Conservation (phyloP, 2,113 vertebrate species). For the Trinectes maculatus region DNA sequence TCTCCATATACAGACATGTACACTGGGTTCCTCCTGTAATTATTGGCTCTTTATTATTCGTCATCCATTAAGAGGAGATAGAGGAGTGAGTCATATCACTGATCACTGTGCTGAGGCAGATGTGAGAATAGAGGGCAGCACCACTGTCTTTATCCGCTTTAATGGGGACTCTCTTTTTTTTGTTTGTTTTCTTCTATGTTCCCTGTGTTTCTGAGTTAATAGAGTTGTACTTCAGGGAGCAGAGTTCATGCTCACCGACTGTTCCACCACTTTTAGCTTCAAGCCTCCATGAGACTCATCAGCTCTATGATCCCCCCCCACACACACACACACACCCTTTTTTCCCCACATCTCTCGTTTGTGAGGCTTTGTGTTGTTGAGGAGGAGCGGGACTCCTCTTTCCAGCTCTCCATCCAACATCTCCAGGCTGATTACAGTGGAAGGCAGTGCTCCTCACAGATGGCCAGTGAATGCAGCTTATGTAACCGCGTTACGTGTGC, state of each 20-base stretch:
- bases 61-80: constrained; percentile 68
- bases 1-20: neutral
- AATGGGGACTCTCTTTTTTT: constrained; percentile 9
- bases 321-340: no score
- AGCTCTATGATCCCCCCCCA: neutral
- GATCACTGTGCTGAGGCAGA: constrained; percentile 25
- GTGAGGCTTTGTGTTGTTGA: constrained; percentile 2
- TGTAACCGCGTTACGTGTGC: constrained; percentile 60
- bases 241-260: no score
- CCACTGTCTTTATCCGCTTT: neutral
- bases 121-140: constrained; percentile 5
- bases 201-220: neutral
- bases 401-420: constrained; percentile 24
- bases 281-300: constrained; percentile 16
- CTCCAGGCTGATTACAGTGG: constrained; percentile 44
- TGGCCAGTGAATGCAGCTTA: constrained; percentile 60
- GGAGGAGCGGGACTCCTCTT: constrained; percentile 4
- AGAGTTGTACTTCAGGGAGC: neutral
- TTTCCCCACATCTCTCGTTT: neutral
- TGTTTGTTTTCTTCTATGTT: neutral
- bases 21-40: constrained; percentile 36
- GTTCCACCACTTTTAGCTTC: no score
- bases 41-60: constrained; percentile 65
- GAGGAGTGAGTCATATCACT: constrained; percentile 64
- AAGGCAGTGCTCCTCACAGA: constrained; percentile 46